Conservation (phyloP, 2,888 invertebrate genomes). For the Sturmia bella region DNA sequence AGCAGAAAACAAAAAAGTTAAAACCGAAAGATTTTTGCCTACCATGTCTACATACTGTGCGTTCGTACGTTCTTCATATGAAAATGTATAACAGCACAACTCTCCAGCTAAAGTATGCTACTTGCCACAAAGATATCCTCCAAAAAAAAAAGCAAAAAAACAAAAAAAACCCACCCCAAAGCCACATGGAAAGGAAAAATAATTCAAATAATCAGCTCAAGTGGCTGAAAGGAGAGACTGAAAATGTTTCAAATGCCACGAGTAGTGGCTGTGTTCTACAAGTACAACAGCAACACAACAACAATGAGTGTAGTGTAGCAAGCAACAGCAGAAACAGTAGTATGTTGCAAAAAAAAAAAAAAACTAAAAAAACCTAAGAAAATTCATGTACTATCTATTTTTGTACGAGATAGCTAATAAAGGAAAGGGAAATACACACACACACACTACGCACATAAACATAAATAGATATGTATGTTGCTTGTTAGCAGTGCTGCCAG, state of each 20-base stretch:
- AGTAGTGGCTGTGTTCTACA: constrained; percentile 51
- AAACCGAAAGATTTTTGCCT: constrained; percentile 63
- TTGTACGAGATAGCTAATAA: constrained; percentile 7
- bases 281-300: constrained; percentile 11
- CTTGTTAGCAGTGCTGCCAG: background rate
- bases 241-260: constrained; percentile 69
- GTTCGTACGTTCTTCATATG: constrained; percentile 1
- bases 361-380: background rate
- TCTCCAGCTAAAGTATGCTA: constrained; percentile 67
- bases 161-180: constrained; percentile 61
- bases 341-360: background rate
- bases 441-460: background rate
- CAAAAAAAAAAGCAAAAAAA: constrained; percentile 2
- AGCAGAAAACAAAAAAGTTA: constrained; percentile 21
- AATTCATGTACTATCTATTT: constrained; percentile 20
- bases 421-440: constrained; percentile 48
- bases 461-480: too few relatives aligned
- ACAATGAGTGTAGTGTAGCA: constrained; percentile 28
- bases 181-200: constrained; percentile 68
- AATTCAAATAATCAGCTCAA: constrained; percentile 71
- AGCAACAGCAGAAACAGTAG: constrained; percentile 42
- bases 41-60: constrained; percentile 65
- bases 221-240: constrained; percentile 70
- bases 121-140: constrained; percentile 66
- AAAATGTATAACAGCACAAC: constrained; percentile 56